Base-by-base conservation (phyloP, 1,140 invertebrate genomes). In the Drosophila ohnishii region DNA sequence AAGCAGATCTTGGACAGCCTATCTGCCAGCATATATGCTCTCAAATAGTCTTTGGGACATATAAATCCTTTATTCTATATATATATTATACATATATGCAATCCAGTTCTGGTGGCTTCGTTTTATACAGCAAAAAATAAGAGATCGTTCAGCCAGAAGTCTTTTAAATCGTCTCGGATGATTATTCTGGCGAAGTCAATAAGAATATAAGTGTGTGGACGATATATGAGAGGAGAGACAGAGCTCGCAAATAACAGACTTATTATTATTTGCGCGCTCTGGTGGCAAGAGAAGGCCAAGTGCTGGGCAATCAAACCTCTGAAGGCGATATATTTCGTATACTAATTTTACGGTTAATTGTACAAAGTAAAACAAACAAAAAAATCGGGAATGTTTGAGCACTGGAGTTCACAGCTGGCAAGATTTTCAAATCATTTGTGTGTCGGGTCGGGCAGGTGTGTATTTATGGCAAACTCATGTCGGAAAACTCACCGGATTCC, bases 401-500 rank as follows among this genome's bases (percentile, higher is more conserved):
- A 14, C 11, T 40, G 25, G 16, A 40, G 30, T 32, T 61, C 2
- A 53, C 50, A 37, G 35, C 25, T n/a, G 14, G 13, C 19, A 32
- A 30, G n/a, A 22, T 50, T 10, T 28, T 45, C 13, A 51, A 30
- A 73, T 65, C 22, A 25, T 57, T 40, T 58, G 39, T 59, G 34
- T 65, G n/a, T 50, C 10, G 48, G 66, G 56, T 55, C 19, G 19
- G 34, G 34, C 19, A 10, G 34, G 19, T 22, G 62, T 62, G 39
- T 63, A 44, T 58, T 58, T 45, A 48, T 35, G 75, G 73, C 22
- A 70, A 75, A 53, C 57, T 78, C 75, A 69, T 72, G 13, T 19
- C 66, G 69, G 63, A 72, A 70, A 77, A 93, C 94, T 95, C 93
- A 95, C 95, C 95, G 86, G 95, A 95, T 93, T 95, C 95, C 95